Conservation (phyloP, 1,140 invertebrate genomes). For the Drosophila punjabiensis region DNA sequence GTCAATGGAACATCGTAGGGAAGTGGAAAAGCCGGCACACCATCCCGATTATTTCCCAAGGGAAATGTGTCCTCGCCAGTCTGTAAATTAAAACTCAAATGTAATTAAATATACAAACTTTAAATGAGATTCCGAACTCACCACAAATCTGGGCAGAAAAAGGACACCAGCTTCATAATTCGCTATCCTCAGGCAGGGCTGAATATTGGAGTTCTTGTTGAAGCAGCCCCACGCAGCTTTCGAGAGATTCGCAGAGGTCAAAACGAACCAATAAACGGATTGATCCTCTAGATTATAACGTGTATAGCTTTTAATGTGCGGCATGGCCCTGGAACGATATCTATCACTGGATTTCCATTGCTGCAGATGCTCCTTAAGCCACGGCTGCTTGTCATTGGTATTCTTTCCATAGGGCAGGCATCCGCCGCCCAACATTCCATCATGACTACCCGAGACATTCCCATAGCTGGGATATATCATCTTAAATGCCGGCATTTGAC, state of each 20-base stretch:
- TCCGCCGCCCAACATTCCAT: slow-evolving; percentile 93
- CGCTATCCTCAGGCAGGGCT: slow-evolving; percentile 89
- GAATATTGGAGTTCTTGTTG: slow-evolving; percentile 88
- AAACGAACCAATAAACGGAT: slow-evolving; percentile 91
- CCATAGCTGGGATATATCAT: slow-evolving; percentile 89
- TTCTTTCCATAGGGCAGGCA: slow-evolving; percentile 95
- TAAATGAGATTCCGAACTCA: slow-evolving; percentile 85
- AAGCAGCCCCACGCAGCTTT: slow-evolving; percentile 97
- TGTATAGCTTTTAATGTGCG: slow-evolving; percentile 97
- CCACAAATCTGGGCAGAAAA: slow-evolving; percentile 94
- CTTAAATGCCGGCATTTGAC: slow-evolving; percentile 76
- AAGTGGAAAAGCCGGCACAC: slow-evolving; percentile 88
- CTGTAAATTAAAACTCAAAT: slow-evolving; percentile 32
- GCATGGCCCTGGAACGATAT: slow-evolving; percentile 92
- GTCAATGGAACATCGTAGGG: slow-evolving; percentile 93
- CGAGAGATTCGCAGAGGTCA: slow-evolving; percentile 97
- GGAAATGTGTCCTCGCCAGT: slow-evolving; percentile 83
- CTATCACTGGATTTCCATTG: slow-evolving; percentile 92
- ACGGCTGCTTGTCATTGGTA: slow-evolving; percentile 94
- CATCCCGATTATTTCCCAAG: slow-evolving; percentile 83
- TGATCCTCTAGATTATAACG: slow-evolving; percentile 89
- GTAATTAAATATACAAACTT: too few relatives aligned
- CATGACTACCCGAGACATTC: slow-evolving; percentile 93
- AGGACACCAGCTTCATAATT: slow-evolving; percentile 97
- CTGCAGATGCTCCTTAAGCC: slow-evolving; percentile 92